Conservation (phyloP, 64 coral and sea anemone species). For the Anthopleura sola region DNA sequence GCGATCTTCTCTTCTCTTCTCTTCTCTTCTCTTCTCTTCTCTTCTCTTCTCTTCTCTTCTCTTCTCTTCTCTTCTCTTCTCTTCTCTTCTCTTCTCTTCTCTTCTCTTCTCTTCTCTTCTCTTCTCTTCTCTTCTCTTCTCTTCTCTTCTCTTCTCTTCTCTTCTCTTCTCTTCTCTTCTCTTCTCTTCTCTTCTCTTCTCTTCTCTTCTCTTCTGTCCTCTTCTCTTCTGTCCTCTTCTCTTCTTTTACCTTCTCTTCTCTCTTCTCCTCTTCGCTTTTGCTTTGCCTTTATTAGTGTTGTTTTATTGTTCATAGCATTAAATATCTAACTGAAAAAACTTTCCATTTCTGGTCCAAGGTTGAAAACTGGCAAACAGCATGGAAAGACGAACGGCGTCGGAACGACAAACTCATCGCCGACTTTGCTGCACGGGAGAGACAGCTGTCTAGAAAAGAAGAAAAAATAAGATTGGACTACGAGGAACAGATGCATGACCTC, state of each 20-base stretch:
- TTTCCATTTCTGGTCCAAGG: neutral
- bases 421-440: conserved; percentile 75
- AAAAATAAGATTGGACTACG: conserved; percentile 64
- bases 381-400: conserved; percentile 91
- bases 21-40: neutral
- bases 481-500: conserved; percentile 85
- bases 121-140: too few relatives aligned
- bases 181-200: too few relatives aligned
- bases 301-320: neutral
- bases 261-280: too few relatives aligned
- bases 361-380: conserved; percentile 81
- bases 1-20: neutral
- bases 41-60: neutral
- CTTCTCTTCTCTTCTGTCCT: too few relatives aligned
- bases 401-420: conserved; percentile 83
- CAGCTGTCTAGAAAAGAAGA: conserved; percentile 77
- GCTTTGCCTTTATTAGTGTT: too few relatives aligned
- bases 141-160: too few relatives aligned
- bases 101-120: too few relatives aligned
- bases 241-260: too few relatives aligned
- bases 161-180: too few relatives aligned
- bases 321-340: neutral
- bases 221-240: too few relatives aligned
- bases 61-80: too few relatives aligned
- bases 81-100: too few relatives aligned